These are phyloP conservation scores for Harpalus rufipes DNA, from an alignment of 2,888 invertebrate species.

Conservation along the genomic window DNA sequence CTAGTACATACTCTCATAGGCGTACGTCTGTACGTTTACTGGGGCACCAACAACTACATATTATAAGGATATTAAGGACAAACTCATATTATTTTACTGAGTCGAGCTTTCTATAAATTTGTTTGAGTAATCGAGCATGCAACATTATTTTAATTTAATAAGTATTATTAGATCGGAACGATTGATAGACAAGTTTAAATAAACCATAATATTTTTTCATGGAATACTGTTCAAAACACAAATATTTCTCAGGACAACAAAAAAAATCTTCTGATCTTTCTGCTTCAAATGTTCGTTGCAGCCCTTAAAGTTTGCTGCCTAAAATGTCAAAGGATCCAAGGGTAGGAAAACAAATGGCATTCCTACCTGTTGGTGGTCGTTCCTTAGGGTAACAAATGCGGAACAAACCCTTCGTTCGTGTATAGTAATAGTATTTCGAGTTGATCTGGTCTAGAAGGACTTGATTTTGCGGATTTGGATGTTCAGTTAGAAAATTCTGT, in stretches of 20 bases:
- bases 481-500: conserved; percentile 87
- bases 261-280: too few species aligned
- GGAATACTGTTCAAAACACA: neutral
- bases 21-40: conserved; percentile 28
- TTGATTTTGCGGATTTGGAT: conserved; percentile 83
- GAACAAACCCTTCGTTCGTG: conserved; percentile 95
- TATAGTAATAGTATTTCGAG: conserved; percentile 92
- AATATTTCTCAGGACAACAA: too few species aligned
- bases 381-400: conserved; percentile 96
- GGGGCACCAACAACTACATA: conserved; percentile 23
- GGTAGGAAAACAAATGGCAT: neutral
- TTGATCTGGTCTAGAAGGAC: conserved; percentile 88
- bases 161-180: neutral
- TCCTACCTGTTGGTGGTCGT: conserved; percentile 88
- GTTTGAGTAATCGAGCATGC: conserved; percentile 25
- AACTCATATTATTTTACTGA: conserved; percentile 16
- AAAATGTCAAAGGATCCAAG: neutral
- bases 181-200: neutral
- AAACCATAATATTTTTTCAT: neutral
- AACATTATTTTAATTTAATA: conserved; percentile 12
- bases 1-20: neutral
- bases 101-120: conserved; percentile 37
- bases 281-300: neutral
- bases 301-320: neutral
- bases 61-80: conserved; percentile 52